Evolutionary conservation across 1,140 invertebrate species (phyloP).

Genomic region (Calycopis cecrops): DNA sequence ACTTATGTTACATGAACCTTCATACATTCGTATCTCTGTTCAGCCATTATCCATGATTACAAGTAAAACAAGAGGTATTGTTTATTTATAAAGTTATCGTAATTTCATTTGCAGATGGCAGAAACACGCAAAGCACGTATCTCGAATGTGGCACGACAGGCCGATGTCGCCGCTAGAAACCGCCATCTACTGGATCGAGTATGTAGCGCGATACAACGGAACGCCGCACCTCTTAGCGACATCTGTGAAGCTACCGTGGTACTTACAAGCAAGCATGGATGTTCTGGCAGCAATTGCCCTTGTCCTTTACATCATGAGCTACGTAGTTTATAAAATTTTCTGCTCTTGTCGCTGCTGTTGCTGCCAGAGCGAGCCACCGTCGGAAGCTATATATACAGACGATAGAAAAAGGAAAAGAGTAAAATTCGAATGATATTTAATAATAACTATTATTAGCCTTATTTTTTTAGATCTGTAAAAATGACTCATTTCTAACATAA

Average conservation of each 20-base stretch:
- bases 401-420: slow-evolving; percentile 32
- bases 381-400: not conserved
- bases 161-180: slow-evolving; percentile 68
- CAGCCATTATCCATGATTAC: no score
- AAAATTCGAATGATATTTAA: slow-evolving; percentile 50
- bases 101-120: slow-evolving; percentile 54
- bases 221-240: slow-evolving; percentile 57
- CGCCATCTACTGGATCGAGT: slow-evolving; percentile 76
- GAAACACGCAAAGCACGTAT: slow-evolving; percentile 59
- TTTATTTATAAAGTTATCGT: slow-evolving; percentile 16
- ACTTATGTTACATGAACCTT: no score
- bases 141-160: slow-evolving; percentile 69
- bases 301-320: slow-evolving; percentile 46
- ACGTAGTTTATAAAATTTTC: slow-evolving; percentile 49
- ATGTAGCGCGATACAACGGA: slow-evolving; percentile 71
- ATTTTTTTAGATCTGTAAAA: slow-evolving; percentile 1
- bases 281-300: slow-evolving; percentile 70
- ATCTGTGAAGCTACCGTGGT: slow-evolving; percentile 76
- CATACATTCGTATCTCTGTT: no score
- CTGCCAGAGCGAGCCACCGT: slow-evolving; percentile 29
- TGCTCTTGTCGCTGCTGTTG: slow-evolving; percentile 53
- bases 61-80: not conserved
- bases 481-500: slow-evolving; percentile 4
- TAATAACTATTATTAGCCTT: not conserved
- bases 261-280: slow-evolving; percentile 79